Evolutionary conservation across 2,113 vertebrate genomes (phyloP).

Genomic region (Brienomyrus brachyistius): DNA sequence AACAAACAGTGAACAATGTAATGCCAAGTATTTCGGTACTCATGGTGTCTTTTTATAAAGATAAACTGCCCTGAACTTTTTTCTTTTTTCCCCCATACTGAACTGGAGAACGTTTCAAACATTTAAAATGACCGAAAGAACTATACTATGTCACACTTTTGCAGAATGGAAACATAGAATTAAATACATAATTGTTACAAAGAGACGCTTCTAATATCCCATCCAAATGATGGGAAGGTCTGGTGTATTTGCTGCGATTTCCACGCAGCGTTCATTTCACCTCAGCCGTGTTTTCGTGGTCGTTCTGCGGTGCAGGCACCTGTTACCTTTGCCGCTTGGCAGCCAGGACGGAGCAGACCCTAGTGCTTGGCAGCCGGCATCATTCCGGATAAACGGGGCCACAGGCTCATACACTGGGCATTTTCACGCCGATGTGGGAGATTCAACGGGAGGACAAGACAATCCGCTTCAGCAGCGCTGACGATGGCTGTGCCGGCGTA

Average conservation of each 20-base stretch:
- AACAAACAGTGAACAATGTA: background rate
- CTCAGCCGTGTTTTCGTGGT: background rate
- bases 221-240: background rate
- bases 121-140: background rate
- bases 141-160: background rate
- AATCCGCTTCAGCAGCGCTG: background rate
- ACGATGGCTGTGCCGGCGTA: background rate
- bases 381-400: background rate
- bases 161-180: background rate
- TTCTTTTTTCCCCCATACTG: background rate
- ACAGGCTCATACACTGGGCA: background rate
- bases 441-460: background rate
- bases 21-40: background rate
- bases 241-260: background rate
- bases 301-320: background rate
- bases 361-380: background rate
- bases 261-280: background rate
- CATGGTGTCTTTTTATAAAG: background rate
- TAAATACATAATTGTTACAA: background rate
- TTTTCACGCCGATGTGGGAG: background rate
- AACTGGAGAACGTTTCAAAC: background rate
- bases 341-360: background rate
- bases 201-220: background rate
- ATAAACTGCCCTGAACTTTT: background rate
- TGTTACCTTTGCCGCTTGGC: background rate